phyloP scores from a whole-genome alignment of 2,113 vertebrate genomes.

The Eudorcas thomsonii region DNA sequence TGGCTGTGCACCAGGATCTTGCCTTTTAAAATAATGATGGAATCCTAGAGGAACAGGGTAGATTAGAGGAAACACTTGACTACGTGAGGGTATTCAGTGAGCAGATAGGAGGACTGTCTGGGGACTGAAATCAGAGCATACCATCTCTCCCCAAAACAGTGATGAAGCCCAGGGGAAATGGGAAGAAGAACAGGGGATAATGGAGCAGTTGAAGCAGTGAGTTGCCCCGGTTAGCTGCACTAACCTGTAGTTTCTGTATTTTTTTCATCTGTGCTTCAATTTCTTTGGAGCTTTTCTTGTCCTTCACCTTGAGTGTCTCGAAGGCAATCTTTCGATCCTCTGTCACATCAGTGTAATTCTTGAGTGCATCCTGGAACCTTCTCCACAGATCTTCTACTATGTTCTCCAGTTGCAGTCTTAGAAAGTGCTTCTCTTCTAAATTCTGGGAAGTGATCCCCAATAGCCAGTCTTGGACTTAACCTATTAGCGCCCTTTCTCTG shows the following conservation, averaged over 20 bases:
- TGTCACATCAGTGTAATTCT: slow-evolving; percentile 79
- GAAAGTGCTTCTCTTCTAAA: slow-evolving; percentile 85
- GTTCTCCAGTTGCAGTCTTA: slow-evolving; percentile 77
- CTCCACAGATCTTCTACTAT: slow-evolving; percentile 81
- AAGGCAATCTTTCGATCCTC: slow-evolving; percentile 78
- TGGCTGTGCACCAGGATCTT: slow-evolving; percentile 65
- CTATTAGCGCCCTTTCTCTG: not conserved
- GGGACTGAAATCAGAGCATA: not conserved
- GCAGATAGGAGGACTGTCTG: not conserved
- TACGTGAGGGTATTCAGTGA: not conserved
- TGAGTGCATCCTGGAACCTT: slow-evolving; percentile 77
- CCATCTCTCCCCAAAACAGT: not conserved
- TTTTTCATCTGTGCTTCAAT: slow-evolving; percentile 82
- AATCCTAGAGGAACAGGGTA: slow-evolving; percentile 76
- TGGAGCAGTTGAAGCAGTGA: not conserved
- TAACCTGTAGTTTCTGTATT: slow-evolving; percentile 87
- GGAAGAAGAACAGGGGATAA: not conserved
- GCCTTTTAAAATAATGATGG: slow-evolving; percentile 66
- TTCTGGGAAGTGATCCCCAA: slow-evolving; percentile 72
- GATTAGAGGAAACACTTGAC: not conserved
- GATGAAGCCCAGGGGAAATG: not conserved
- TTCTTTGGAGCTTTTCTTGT: slow-evolving; percentile 82
- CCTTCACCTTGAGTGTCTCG: slow-evolving; percentile 79
- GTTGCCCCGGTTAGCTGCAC: not conserved
- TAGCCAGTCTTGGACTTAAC: not conserved